Evolutionary conservation across 2,888 invertebrate genomes (phyloP), one percentile per base, ranked within the genome.

Genomic region (Drosophila colorata): DNA sequence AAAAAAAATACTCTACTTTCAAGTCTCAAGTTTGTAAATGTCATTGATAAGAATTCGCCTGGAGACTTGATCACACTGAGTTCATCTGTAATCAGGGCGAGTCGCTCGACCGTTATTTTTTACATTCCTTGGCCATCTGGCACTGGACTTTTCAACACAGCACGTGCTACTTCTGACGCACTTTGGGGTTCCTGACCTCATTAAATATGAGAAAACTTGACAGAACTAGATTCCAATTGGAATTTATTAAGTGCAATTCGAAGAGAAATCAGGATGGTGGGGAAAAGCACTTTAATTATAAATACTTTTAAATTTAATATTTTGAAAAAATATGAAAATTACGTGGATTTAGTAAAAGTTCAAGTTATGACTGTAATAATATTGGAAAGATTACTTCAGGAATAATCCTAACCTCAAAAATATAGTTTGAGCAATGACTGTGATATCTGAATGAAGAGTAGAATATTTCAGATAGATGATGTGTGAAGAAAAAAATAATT

Each of bases 1-100:
- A 44, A 46, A 4, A 2, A 14, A 58, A 28, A 56, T 16, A 3
- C 9, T 20, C 7, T 25, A 38, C 41, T 20, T 2, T n/a, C 35
- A 33, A 28, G 16, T 49, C 57, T 33, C 31, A 33, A 68, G 18
- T 44, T 43, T 7, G 51, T 51, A 72, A 74, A 57, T 60, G 35
- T 31, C 48, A 52, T 73, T 63, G 74, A 74, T 78, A 73, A 74
- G 78, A 63, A 52, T 23, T 48, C 23, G 37, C 13, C 25, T 46
- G 28, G 18, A 46, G 18, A 23, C 31, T 20, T 37, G 40, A 40
- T 43, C 33, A 14, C 18, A 18, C 18, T 13, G 25, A 40, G 72
- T 53, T 63, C 43, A 59, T 28, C 41, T 52, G 44, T 63, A 56
- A 78, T 74, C 74, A 63, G 61, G 44, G 43, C 35, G 13, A 47